Evolutionary conservation across 2,797 vertebrate species (phyloP).

Genomic region (Melanotaenia pygmaea): DNA sequence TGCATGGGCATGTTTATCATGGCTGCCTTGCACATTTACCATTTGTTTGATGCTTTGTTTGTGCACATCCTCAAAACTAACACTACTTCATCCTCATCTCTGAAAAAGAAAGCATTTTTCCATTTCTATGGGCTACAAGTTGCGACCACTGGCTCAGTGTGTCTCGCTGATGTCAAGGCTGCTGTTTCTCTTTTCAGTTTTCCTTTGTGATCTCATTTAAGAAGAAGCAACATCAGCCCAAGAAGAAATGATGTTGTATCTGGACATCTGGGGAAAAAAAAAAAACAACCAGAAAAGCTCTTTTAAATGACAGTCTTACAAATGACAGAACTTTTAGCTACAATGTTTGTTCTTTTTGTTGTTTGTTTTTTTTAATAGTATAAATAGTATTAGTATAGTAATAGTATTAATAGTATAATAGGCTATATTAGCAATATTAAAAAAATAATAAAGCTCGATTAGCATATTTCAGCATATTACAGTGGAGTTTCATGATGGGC

Average conservation of each 20-base stretch:
- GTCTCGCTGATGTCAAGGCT: constrained; percentile 33
- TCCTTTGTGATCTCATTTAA: constrained; percentile 27
- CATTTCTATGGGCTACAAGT: constrained; percentile 15
- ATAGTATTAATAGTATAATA: background rate
- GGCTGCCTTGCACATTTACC: too few relatives aligned
- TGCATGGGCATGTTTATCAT: too few relatives aligned
- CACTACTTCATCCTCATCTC: constrained; percentile 1
- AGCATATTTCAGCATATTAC: background rate
- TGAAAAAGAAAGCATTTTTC: constrained; percentile 14
- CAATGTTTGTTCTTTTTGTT: too few relatives aligned
- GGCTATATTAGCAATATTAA: too few relatives aligned
- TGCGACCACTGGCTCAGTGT: constrained; percentile 32
- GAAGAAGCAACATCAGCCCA: constrained; percentile 2
- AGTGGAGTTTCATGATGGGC: background rate
- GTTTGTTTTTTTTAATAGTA: too few relatives aligned
- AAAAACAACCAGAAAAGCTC: background rate
- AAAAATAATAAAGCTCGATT: background rate
- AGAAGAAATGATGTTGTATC: background rate
- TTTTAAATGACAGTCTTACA: constrained; percentile 1
- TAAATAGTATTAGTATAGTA: too few relatives aligned
- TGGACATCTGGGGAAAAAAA: background rate
- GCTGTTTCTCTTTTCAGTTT: constrained; percentile 28
- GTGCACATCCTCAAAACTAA: too few relatives aligned
- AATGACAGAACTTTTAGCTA: background rate
- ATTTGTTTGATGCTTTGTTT: too few relatives aligned